These are phyloP conservation scores for Amiota minor DNA, from an alignment of 2,888 invertebrate genomes.

Conservation along the genomic window DNA sequence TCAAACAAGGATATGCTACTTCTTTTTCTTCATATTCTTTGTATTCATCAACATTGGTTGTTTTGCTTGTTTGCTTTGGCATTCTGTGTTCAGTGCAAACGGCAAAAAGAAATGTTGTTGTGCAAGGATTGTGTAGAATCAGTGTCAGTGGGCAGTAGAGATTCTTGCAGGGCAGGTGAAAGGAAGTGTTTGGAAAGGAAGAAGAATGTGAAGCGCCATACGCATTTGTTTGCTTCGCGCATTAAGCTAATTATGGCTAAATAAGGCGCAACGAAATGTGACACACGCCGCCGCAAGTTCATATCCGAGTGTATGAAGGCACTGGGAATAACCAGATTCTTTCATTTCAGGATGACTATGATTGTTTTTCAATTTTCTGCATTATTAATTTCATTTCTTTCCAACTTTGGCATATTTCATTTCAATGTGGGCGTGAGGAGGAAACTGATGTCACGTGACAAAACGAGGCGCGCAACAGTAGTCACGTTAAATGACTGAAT, in stretches of 20 bases:
- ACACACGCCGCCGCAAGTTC: slow-evolving; percentile 40
- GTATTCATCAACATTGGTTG: slow-evolving; percentile 26
- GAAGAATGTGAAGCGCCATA: slow-evolving; percentile 15
- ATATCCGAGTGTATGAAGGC: background rate
- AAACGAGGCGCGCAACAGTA: slow-evolving; percentile 40
- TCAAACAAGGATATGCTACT: slow-evolving; percentile 2
- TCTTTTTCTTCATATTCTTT: slow-evolving; percentile 33
- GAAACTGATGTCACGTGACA: slow-evolving; percentile 58
- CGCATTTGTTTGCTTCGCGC: slow-evolving; percentile 60
- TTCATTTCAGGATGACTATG: slow-evolving; percentile 34
- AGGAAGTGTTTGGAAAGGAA: background rate
- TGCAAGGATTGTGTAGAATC: slow-evolving; percentile 29
- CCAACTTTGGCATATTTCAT: slow-evolving; percentile 1
- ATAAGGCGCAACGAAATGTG: slow-evolving; percentile 59
- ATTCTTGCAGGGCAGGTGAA: slow-evolving; percentile 43
- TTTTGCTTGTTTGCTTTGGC: slow-evolving; percentile 56
- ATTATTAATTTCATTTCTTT: slow-evolving; percentile 66
- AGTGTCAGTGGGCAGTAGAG: slow-evolving; percentile 46
- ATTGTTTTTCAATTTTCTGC: slow-evolving; percentile 72
- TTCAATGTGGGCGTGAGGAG: background rate
- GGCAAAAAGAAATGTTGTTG: slow-evolving; percentile 1
- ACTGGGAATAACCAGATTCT: slow-evolving; percentile 7
- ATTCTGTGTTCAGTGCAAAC: slow-evolving; percentile 18
- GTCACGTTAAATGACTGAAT: background rate
- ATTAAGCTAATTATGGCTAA: slow-evolving; percentile 67